phyloP scores from a whole-genome alignment of 2,888 invertebrate genomes.

The Xanthorhoe spadicearia region DNA sequence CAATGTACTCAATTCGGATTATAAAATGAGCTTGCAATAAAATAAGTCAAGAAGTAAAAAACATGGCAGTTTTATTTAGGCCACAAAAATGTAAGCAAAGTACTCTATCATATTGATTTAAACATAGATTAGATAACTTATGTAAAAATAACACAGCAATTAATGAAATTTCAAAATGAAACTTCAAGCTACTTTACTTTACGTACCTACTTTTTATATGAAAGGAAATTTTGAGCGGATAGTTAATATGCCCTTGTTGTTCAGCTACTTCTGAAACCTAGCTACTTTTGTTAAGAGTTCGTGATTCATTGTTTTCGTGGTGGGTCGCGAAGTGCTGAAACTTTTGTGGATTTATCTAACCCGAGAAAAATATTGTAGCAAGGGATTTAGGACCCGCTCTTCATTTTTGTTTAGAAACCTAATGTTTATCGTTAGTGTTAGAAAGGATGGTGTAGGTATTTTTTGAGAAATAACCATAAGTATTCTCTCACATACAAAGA shows the following conservation, averaged over 20 bases:
- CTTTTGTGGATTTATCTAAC: slow-evolving; percentile 33
- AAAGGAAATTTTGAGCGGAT: not conserved
- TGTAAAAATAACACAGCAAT: too few species aligned
- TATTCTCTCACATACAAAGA: too few species aligned
- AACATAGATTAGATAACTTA: too few species aligned
- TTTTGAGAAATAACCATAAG: too few species aligned
- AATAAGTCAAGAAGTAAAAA: too few species aligned
- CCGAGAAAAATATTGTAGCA: slow-evolving; percentile 2
- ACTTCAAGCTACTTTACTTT: not conserved
- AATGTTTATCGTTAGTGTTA: slow-evolving; percentile 3
- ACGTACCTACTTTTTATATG: too few species aligned
- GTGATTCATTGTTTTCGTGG: slow-evolving; percentile 39
- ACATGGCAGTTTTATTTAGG: too few species aligned
- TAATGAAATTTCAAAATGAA: not conserved
- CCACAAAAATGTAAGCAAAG: too few species aligned
- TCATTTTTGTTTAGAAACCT: slow-evolving; percentile 23
- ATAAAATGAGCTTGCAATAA: too few species aligned
- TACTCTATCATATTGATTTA: too few species aligned
- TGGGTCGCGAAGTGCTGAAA: slow-evolving; percentile 32
- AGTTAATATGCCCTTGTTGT: not conserved
- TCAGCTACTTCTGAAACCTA: slow-evolving; percentile 7
- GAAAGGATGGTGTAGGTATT: too few species aligned
- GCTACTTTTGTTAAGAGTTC: slow-evolving; percentile 26
- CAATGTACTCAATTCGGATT: too few species aligned
- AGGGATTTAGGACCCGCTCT: slow-evolving; percentile 17